phyloP scores from a whole-genome alignment of 1,140 invertebrate species.

The Drosophila funebris region DNA sequence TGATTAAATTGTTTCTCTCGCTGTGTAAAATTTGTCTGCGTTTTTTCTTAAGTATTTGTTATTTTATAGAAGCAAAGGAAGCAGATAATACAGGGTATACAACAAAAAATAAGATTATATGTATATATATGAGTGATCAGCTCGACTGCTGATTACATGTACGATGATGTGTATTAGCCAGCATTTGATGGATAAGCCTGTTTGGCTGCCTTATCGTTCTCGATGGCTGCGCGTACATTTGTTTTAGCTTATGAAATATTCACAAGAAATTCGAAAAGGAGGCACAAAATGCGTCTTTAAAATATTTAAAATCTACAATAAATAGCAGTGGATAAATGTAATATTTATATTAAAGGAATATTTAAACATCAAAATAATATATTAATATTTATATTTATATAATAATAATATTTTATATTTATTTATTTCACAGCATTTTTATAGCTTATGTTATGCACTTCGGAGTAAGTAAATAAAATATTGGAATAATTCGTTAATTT shows the following conservation, averaged over 20 bases:
- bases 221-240: conserved; percentile 22
- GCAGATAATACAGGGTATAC: no score
- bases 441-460: no score
- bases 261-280: neutral
- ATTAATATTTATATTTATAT: no score
- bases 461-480: no score
- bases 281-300: neutral
- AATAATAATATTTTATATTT: neutral
- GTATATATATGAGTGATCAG: conserved; percentile 28
- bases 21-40: conserved; percentile 30
- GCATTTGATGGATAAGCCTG: conserved; percentile 27
- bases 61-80: neutral
- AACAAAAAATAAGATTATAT: neutral
- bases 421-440: no score
- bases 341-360: no score
- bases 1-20: conserved; percentile 71
- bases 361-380: no score
- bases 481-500: no score
- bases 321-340: neutral
- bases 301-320: neutral
- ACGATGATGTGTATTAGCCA: conserved; percentile 14
- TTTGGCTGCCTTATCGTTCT: neutral
- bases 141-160: neutral
- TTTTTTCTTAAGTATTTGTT: conserved; percentile 20
- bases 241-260: conserved; percentile 12